Conservation (phyloP, 2,797 vertebrate genomes). For the Luscinia megarhynchos region DNA sequence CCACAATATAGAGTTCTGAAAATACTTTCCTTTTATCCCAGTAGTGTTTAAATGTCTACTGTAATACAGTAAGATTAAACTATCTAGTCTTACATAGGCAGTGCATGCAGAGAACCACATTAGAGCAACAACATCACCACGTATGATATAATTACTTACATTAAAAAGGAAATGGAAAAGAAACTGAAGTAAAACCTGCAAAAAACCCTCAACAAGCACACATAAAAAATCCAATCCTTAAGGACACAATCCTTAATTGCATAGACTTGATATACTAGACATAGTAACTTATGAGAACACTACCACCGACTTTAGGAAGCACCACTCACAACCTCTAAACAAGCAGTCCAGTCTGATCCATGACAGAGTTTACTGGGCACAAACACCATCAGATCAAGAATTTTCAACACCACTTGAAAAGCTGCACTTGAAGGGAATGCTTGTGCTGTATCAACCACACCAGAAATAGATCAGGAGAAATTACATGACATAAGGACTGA, state of each 20-base stretch:
- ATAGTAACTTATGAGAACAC: accelerated
- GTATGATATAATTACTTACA: neutral
- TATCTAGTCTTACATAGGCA: neutral
- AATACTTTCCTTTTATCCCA: neutral
- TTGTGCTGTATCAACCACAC: neutral
- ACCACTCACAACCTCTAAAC: neutral
- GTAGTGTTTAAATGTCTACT: neutral
- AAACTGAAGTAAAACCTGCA: neutral
- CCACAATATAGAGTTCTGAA: neutral
- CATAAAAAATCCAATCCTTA: neutral
- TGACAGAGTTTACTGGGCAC: neutral
- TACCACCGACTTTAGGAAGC: neutral
- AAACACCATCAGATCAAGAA: neutral
- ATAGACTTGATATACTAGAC: neutral
- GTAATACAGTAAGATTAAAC: neutral
- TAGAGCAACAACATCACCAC: neutral
- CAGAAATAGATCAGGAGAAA: neutral
- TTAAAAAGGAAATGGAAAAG: neutral
- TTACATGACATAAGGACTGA: neutral
- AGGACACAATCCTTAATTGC: neutral
- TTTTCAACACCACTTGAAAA: neutral
- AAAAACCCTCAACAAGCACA: neutral
- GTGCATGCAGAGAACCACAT: neutral
- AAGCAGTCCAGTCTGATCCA: neutral
- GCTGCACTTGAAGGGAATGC: neutral